Evolutionary conservation across 2,113 vertebrate species (phyloP).

Genomic region (Melanostigma gelatinosum): DNA sequence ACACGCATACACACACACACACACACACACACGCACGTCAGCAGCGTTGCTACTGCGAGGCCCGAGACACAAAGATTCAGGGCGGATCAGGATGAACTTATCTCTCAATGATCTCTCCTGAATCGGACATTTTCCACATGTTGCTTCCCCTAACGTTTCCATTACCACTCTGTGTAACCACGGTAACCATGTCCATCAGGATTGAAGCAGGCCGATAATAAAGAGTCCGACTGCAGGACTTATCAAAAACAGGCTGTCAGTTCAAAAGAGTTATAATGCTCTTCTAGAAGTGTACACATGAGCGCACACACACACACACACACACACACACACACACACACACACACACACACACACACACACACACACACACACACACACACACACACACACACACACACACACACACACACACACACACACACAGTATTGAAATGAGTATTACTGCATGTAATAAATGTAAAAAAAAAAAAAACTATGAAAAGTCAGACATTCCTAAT

Average conservation of each 20-base stretch:
- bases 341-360: no score
- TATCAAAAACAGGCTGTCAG: slow-evolving; percentile 13
- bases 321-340: no score
- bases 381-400: no score
- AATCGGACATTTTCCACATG: slow-evolving; percentile 6
- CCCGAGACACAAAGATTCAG: not conserved
- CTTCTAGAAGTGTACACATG: no score
- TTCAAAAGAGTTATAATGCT: not conserved
- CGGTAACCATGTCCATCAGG: slow-evolving; percentile 6
- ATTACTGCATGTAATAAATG: no score
- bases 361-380: no score
- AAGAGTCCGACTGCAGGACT: slow-evolving; percentile 3
- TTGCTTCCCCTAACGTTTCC: not conserved
- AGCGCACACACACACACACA: not conserved
- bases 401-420: no score
- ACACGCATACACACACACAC: not conserved
- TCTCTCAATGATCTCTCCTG: not conserved
- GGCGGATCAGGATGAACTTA: not conserved
- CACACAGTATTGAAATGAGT: no score
- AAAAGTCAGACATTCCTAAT: not conserved
- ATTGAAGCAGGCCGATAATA: not conserved
- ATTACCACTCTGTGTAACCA: not conserved
- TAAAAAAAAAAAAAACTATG: not conserved
- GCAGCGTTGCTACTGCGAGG: not conserved
- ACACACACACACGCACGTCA: not conserved